Percentiles rank a stretch among this genome's conserved stretches.
Conservation (phyloP, 2,113 vertebrate species). For the Clarias macrocephalus region DNA sequence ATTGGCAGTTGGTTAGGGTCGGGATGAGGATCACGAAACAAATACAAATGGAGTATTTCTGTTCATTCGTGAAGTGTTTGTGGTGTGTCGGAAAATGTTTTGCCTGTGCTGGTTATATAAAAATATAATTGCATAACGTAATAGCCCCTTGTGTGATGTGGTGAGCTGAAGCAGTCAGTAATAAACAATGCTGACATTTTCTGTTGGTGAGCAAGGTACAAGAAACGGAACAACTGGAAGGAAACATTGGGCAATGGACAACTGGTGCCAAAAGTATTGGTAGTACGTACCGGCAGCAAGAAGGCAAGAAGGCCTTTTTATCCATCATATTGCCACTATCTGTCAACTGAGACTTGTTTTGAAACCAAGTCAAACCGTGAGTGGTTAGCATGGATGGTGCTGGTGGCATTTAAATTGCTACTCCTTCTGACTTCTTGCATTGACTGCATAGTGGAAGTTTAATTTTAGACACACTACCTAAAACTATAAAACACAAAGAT, state of each 20-base stretch:
- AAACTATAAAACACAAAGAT: background rate
- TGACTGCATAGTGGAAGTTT: background rate
- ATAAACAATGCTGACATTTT: background rate
- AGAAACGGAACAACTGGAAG: background rate
- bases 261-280: background rate
- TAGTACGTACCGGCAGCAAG: background rate
- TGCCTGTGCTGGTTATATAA: background rate
- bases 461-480: background rate
- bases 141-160: background rate
- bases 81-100: background rate
- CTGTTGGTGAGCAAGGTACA: background rate
- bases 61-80: background rate
- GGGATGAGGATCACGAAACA: background rate
- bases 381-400: slow-evolving; percentile 8
- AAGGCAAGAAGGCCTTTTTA: background rate
- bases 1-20: background rate
- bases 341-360: slow-evolving; percentile 3
- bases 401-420: background rate
- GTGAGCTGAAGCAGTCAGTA: background rate
- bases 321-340: background rate
- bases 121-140: background rate
- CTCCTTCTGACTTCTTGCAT: background rate
- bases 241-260: background rate
- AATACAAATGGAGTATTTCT: background rate
- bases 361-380: background rate